phyloP scores from a whole-genome alignment of 2,113 vertebrate species.

The chimpanzee (Pan troglodytes) region NHGRI_mPanTro3-v2.1_pri NC_072408.2:49464001-49464500 shows the following conservation, averaged over 20 bases:
- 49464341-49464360: slow-evolving; percentile 59
- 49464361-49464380: slow-evolving; percentile 7
- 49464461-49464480: slow-evolving; percentile 4
- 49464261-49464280: slow-evolving; percentile 72
- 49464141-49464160: slow-evolving; percentile 63
- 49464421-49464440: slow-evolving; percentile 20
- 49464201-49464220: slow-evolving; percentile 33
- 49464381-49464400: not conserved
- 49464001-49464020: slow-evolving; percentile 28
- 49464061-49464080: slow-evolving; percentile 37
- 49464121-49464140: slow-evolving; percentile 71
- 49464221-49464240: slow-evolving; percentile 57
- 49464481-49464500: slow-evolving; percentile 8
- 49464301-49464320: slow-evolving; percentile 71
- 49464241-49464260: slow-evolving; percentile 70
- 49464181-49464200: slow-evolving; percentile 42
- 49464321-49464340: slow-evolving; percentile 59
- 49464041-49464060: slow-evolving; percentile 34
- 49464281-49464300: slow-evolving; percentile 56
- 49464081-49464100: slow-evolving; percentile 60
- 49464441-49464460: not conserved
- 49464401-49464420: not conserved
- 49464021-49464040: not conserved
- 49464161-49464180: slow-evolving; percentile 65
- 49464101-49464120: slow-evolving; percentile 24